phyloP scores from a whole-genome alignment of 1,140 invertebrate genomes.

The Pogonomyrmex barbatus region DNA sequence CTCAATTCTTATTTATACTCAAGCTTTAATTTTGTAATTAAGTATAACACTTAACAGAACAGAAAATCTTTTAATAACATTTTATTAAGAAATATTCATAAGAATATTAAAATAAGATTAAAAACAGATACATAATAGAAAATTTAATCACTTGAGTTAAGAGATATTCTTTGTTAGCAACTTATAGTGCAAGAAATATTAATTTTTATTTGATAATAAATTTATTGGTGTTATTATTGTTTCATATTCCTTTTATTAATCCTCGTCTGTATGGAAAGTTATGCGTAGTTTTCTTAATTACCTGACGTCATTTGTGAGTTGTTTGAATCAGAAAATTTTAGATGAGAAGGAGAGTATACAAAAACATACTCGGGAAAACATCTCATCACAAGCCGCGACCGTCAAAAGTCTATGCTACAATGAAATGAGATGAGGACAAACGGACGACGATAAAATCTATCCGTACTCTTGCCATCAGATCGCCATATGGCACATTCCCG shows the following conservation, averaged over 20 bases:
- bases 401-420: constrained; percentile 13
- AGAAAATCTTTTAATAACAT: not conserved
- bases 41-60: too few relatives aligned
- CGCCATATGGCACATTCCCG: constrained; percentile 90
- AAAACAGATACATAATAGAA: constrained; percentile 1
- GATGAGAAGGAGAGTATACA: not conserved
- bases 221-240: not conserved
- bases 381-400: constrained; percentile 6
- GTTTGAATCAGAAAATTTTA: constrained; percentile 15
- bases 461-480: constrained; percentile 82
- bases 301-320: not conserved
- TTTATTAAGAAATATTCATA: not conserved
- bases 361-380: not conserved
- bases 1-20: not conserved
- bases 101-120: not conserved
- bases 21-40: too few relatives aligned
- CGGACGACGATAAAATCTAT: constrained; percentile 25
- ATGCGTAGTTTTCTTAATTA: not conserved
- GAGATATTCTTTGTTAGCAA: not conserved
- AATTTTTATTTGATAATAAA: not conserved
- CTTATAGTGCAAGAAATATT: not conserved
- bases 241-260: constrained; percentile 1
- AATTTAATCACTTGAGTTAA: not conserved
- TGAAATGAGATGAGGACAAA: not conserved
- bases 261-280: not conserved